phyloP scores from a whole-genome alignment of 2,113 vertebrate genomes.

The Candoia aspera region DNA sequence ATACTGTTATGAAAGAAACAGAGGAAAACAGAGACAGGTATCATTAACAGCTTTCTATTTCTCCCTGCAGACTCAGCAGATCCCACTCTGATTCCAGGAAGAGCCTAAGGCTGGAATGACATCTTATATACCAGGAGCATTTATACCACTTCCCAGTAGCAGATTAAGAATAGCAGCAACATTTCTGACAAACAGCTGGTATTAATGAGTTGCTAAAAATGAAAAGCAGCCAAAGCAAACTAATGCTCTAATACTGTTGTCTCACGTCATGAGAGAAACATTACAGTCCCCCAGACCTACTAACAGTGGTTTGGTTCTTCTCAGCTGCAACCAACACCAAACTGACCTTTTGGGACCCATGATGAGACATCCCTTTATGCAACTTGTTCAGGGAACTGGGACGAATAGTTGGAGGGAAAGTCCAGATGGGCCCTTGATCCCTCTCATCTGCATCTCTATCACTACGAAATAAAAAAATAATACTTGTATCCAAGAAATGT shows the following conservation, averaged over 20 bases:
- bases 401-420: slow-evolving; percentile 91
- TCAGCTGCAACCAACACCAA: neutral
- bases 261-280: neutral
- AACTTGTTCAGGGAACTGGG: slow-evolving; percentile 87
- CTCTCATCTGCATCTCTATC: slow-evolving; percentile 88
- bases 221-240: neutral
- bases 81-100: neutral
- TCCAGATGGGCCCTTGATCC: slow-evolving; percentile 90
- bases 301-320: neutral
- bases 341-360: slow-evolving; percentile 83
- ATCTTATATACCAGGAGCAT: neutral
- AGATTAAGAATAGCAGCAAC: neutral
- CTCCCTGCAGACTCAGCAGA: neutral
- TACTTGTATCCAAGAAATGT: neutral
- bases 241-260: neutral
- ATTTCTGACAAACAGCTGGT: neutral
- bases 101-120: neutral
- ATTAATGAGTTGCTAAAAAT: neutral
- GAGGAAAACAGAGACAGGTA: neutral
- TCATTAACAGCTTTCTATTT: neutral
- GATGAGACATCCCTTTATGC: slow-evolving; percentile 84
- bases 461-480: slow-evolving; percentile 65
- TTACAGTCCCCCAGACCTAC: neutral
- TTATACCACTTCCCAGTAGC: neutral
- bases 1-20: neutral